Evolutionary conservation across 2,797 vertebrate species (phyloP), one percentile per base, ranked within the genome.

Genomic region (Notolabrus celidotus): DNA sequence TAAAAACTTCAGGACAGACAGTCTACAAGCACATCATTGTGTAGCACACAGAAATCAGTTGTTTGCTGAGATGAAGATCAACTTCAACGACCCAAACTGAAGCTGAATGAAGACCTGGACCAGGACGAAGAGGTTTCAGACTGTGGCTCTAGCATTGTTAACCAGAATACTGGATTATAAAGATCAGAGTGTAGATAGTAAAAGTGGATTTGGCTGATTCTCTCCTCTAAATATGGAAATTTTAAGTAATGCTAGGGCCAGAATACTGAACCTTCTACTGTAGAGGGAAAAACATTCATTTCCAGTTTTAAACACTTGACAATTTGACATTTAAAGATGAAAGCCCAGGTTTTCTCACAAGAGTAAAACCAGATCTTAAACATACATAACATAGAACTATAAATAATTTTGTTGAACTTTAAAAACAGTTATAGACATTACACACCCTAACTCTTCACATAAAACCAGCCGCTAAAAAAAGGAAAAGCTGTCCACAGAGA

Each of bases 41-140:
- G n/a, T n/a, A n/a, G n/a, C 43, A 43, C 41, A 43, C 2, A 10
- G 10, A 43, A 19, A 19, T 43, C n/a, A 43, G n/a, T 41, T 20
- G 41, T 79, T 78, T 6, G 42, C 34, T 25, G 53, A 84, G 63
- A 49, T 5, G 27, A 67, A 84, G 45, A 60, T 33, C 25, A 65
- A 82, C 56, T 66, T 38, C 47, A 60, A 11, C 49, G 50, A 77
- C 62, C 33, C n/a, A n/a, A n/a, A n/a, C n/a, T n/a, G 61, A 47
- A 41, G 19, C 9, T 66, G 19, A 64, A 17, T 41, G 16, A 56
- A 41, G 15, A 39, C 6, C 22, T 16, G 4, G 7, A 51, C 10
- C 16, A 17, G 1, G 2, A 42, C 10, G 55, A n/a, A 29, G 47
- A 58, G 46, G 50, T 65, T 71, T 82, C 55, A 79, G 55, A 54